Evolutionary conservation across 2,888 invertebrate species (phyloP), one percentile per base, ranked within the genome.

Genomic region (Phania funesta): DNA sequence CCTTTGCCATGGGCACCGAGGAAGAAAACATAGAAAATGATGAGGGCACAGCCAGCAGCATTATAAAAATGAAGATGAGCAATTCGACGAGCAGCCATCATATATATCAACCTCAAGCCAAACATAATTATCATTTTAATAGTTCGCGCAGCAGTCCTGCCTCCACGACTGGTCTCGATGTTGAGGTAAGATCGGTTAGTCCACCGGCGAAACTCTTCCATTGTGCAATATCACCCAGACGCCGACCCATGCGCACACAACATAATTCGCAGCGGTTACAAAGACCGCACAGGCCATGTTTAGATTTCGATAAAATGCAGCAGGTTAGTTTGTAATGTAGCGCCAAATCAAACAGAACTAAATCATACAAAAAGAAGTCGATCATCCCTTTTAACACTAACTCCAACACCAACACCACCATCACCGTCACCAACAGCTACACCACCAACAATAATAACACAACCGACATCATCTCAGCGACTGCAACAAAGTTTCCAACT

Each of bases 271-370:
- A 90, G 87, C 88, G 91, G 88, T 87, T 91, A 85, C 91, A 93
- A 24, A 94, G 95, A 91, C 92, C 94, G 86, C 95, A 95, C 89
- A 93, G 97, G 89, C 98, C 98, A 85, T 97, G 97, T 91, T 94
- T 98, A 89, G 97, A 98, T 93, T 97, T 98, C 91, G 98, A 98
- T 92, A 98, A 98, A 93, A 98, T 98, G 97, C 97, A 97, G 93
- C 96, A 97, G 95, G 97, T 97, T 92, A 92, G 92, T 87, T 88
- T 90, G 86, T 90, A 90, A 89, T 90, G 88, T 85, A 87, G 88
- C 87, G 88, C 85, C 84, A 85, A 85, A 84, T 84, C 83, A 79
- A 83, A 84, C 76, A 83, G 71, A 60, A 62, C 29, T 50, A 76
- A 71, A 75, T 52, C 60, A 62, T 52, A 70, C 80, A 83, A 60